Base-by-base conservation (phyloP, 2,113 vertebrate species). In the Centropus bengalensis region DNA sequence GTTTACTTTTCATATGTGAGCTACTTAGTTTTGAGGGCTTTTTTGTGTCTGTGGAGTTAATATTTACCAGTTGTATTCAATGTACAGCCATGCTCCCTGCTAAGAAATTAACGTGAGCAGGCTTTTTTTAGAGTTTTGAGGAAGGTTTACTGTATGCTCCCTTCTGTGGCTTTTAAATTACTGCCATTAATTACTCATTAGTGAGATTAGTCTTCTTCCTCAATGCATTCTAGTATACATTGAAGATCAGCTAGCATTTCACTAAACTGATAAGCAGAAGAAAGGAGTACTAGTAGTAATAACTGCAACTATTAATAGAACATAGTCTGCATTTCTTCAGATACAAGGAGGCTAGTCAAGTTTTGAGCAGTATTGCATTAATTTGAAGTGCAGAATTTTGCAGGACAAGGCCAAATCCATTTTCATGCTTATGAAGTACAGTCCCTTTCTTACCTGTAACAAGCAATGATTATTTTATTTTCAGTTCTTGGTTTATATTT, bases 11-110 rank as follows among this genome's bases (percentile, higher is more conserved):
- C n/a, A 38, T 54, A 27, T 45, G 27, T 55, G 12, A 69, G 13
- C 44, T 59, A 51, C 38, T 67, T 52, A 28, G 10, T 78, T 81
- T 36, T 38, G 9, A 7, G 2, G 4, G 1, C 3, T 24, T 60
- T 54, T 52, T 2, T 7, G 5, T 2, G 5, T 1, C 2, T 23
- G 27, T 59, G 15, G 20, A 2, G 7, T 52, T 32, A 28, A 4
- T 82, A 51, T 19, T 78, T 73, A 16, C 3, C 40, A 4, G 19
- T 38, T 74, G 14, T 70, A 33, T 78, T 71, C 28, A 56, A 8
- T 66, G 14, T 56, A 56, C 12, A 75, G 4, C 22, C 28, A 56
- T 27, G 49, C 20, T 83, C 28, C 14, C 32, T 80, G 32, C 6
- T 24, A 73, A n/a, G 13, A 42, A 83, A 24, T 40, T 38, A 67